Percentiles rank a stretch among this genome's conserved stretches.
These are phyloP conservation scores for Taphrorychus bicolor DNA, from an alignment of 2,888 invertebrate species.

Conservation along the genomic window DNA sequence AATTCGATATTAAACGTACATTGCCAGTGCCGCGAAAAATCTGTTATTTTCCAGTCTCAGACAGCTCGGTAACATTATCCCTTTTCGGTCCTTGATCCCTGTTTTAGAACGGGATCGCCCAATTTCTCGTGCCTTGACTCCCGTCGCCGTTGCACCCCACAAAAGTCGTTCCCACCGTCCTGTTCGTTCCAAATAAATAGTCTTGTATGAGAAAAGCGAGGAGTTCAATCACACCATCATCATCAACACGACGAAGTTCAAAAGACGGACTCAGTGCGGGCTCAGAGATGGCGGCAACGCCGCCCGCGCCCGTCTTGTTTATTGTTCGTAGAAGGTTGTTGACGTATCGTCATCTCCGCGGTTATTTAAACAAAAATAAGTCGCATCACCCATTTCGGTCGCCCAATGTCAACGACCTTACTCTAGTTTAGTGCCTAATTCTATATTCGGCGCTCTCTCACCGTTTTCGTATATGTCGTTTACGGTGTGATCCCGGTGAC, in stretches of 20 bases:
- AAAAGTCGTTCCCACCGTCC: no score
- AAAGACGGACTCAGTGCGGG: no score
- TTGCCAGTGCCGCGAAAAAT: no score
- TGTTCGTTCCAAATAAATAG: background rate
- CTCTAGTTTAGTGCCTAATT: constrained; percentile 38
- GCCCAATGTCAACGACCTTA: constrained; percentile 37
- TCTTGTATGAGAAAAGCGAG: background rate
- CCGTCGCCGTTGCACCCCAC: background rate
- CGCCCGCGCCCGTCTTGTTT: constrained; percentile 24
- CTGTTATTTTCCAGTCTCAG: no score
- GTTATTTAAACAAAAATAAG: constrained; percentile 39
- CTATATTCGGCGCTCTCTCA: constrained; percentile 22
- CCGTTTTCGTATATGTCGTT: background rate
- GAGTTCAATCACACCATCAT: constrained; percentile 4
- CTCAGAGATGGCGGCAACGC: constrained; percentile 9
- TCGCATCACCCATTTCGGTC: constrained; percentile 35
- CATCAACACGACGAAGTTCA: no score
- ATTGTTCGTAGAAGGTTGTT: constrained; percentile 35
- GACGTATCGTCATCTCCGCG: constrained; percentile 32
- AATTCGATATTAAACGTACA: no score
- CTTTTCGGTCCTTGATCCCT: background rate
- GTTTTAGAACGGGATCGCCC: background rate
- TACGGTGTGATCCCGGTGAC: constrained; percentile 4
- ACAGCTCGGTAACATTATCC: no score
- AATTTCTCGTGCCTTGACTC: background rate